phyloP scores from a whole-genome alignment of 2,888 invertebrate species.

The Esperia sulphurella region DNA sequence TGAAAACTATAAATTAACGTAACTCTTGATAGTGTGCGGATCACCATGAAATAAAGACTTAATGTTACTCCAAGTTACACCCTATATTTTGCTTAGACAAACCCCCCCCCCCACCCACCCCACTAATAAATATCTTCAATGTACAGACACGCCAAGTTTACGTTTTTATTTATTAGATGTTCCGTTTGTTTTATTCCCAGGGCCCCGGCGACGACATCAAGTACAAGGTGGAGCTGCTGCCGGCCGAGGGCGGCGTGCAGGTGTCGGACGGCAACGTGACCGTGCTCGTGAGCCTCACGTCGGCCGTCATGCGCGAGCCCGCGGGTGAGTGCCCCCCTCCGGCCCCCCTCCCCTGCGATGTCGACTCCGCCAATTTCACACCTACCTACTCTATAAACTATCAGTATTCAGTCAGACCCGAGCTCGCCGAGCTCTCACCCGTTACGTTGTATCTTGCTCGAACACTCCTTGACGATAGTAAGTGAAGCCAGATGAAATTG shows the following conservation, averaged over 20 bases:
- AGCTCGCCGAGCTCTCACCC: not conserved
- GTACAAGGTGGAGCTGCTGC: conserved; percentile 90
- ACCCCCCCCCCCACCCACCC: no score
- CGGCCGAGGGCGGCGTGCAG: conserved; percentile 91
- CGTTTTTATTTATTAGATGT: no score
- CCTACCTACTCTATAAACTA: not conserved
- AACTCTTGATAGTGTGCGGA: no score
- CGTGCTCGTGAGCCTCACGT: conserved; percentile 94
- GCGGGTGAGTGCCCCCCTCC: conserved; percentile 57
- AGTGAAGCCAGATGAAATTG: conserved; percentile 49
- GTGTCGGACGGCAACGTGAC: conserved; percentile 88
- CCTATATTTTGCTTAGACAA: no score
- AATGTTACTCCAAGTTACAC: no score
- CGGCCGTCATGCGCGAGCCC: conserved; percentile 94
- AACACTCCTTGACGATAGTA: not conserved
- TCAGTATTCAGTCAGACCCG: not conserved
- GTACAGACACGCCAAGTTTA: no score
- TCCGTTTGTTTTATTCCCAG: conserved; percentile 29
- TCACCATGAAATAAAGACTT: no score
- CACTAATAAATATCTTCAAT: no score
- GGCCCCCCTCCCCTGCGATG: conserved; percentile 1
- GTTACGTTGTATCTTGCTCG: no score
- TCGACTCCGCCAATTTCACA: conserved; percentile 6
- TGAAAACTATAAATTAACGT: no score
- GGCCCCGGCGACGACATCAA: conserved; percentile 60